These are phyloP conservation scores for Phycodurus eques DNA, from an alignment of 2,113 vertebrate genomes.

Conservation along the genomic window DNA sequence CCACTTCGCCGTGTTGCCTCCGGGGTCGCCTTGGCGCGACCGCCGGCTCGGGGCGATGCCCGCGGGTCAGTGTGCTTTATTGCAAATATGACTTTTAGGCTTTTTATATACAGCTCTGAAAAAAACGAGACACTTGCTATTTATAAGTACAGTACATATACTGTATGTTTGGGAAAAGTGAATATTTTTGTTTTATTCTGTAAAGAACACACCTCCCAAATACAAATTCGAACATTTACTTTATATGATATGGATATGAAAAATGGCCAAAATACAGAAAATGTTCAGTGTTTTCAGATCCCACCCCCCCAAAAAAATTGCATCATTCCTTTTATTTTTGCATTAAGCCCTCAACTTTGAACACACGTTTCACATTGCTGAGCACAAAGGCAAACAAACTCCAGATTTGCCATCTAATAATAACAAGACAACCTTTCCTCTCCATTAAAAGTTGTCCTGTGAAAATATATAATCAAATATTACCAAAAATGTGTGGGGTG, in stretches of 20 bases:
- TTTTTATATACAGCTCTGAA: no score
- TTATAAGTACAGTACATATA: no score
- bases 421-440: background rate
- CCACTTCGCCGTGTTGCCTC: constrained; percentile 22
- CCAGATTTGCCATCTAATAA: background rate
- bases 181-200: no score
- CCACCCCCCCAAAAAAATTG: no score
- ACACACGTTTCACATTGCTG: background rate
- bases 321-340: background rate
- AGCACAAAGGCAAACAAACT: background rate
- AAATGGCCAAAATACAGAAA: background rate
- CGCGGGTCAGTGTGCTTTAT: constrained; percentile 22
- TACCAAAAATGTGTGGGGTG: no score
- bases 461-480: no score
- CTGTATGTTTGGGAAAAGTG: no score
- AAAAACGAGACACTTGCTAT: no score
- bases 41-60: constrained; percentile 14
- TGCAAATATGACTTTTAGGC: background rate
- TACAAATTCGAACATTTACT: background rate
- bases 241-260: background rate
- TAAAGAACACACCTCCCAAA: background rate
- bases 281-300: no score
- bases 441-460: constrained; percentile 4
- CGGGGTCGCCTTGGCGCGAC: constrained; percentile 10
- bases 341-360: background rate